Evolutionary conservation across 2,113 vertebrate species (phyloP).

Genomic region (Psilopogon haemacephalus): DNA sequence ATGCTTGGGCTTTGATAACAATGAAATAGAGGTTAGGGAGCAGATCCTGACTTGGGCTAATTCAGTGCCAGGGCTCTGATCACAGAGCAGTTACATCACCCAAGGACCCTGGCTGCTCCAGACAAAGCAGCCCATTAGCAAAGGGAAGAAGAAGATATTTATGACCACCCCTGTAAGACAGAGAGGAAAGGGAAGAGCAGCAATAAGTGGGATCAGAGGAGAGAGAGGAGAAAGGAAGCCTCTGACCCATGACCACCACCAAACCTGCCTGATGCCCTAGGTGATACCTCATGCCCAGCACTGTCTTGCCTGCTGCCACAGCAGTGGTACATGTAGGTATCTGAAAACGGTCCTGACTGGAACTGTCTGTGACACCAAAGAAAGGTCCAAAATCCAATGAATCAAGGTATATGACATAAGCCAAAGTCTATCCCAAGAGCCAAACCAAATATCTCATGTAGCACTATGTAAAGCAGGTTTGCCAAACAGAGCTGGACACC

Average conservation of each 20-base stretch:
- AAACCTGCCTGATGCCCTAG: not conserved
- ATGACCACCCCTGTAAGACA: not conserved
- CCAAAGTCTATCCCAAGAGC: fast-evolving
- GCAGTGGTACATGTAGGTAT: not conserved
- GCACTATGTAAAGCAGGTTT: not conserved
- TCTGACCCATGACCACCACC: not conserved
- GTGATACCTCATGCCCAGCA: not conserved
- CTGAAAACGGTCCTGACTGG: not conserved
- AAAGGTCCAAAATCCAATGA: not conserved
- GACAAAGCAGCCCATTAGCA: not conserved
- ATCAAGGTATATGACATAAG: no score
- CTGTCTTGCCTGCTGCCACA: not conserved
- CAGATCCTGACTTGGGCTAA: not conserved
- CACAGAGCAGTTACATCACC: not conserved
- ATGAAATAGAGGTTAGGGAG: not conserved
- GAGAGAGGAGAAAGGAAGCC: not conserved
- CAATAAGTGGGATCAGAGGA: not conserved
- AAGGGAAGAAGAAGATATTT: not conserved
- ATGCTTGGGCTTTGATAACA: slow-evolving; percentile 26
- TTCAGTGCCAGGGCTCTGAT: not conserved
- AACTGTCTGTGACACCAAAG: not conserved
- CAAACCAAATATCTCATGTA: not conserved
- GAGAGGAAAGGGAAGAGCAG: not conserved
- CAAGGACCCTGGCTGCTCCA: not conserved
- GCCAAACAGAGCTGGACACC: not conserved